Percentiles rank a stretch among this genome's conserved stretches.
Evolutionary conservation across 2,797 vertebrate species (phyloP).

Genomic region (Gallinago nigripennis): DNA sequence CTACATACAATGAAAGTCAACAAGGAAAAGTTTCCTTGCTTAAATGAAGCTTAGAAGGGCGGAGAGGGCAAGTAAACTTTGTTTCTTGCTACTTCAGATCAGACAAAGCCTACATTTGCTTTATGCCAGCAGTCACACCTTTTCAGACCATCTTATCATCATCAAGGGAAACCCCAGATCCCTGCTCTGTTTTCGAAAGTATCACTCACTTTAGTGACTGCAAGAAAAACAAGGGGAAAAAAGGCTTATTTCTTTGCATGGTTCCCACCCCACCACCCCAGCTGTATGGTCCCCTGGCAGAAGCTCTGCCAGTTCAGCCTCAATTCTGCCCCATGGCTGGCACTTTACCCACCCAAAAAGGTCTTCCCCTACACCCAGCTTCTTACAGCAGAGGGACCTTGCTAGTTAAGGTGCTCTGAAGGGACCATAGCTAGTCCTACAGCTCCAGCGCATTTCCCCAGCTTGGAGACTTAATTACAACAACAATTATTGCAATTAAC

Average conservation of each 20-base stretch:
- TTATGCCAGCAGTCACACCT: neutral
- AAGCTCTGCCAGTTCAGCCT: neutral
- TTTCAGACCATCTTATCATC: neutral
- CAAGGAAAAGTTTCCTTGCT: neutral
- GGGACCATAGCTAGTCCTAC: neutral
- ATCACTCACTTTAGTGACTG: neutral
- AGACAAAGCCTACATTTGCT: neutral
- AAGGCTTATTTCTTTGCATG: neutral
- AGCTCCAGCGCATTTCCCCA: neutral
- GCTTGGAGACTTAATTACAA: neutral
- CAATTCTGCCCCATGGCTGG: rapidly evolving
- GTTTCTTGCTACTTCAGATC: neutral
- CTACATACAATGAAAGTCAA: neutral
- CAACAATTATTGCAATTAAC: neutral
- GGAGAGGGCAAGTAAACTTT: neutral
- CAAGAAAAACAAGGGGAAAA: rapidly evolving
- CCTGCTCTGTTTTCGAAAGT: neutral
- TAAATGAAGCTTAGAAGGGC: neutral
- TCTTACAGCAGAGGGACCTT: neutral
- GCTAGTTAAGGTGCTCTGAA: neutral
- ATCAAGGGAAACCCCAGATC: neutral
- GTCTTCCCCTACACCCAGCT: neutral
- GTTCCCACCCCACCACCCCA: neutral
- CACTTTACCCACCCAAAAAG: neutral
- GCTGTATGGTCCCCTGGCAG: neutral